Percentiles rank a stretch among this genome's conserved stretches.
Conservation (phyloP, 30 jellyfish, hydroid and myxozoan genomes). For the Aurelia sp. region DNA sequence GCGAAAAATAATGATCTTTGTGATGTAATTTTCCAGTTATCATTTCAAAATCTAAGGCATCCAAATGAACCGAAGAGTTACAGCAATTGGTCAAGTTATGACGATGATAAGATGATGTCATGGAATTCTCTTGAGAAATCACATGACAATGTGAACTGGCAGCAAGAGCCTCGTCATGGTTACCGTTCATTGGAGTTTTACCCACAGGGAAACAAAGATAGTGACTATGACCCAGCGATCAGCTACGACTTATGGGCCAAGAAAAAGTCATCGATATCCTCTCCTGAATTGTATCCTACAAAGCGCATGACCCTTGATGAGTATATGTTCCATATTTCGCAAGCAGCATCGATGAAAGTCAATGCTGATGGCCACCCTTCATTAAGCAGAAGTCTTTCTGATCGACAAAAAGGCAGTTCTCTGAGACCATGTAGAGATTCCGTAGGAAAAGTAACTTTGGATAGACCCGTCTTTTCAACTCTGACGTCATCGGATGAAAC, state of each 20-base stretch:
- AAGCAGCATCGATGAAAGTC: background rate
- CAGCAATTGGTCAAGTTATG: slow-evolving; percentile 52
- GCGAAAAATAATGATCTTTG: slow-evolving; percentile 24
- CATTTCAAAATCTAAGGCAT: slow-evolving; percentile 58
- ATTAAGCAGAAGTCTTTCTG: slow-evolving; percentile 35
- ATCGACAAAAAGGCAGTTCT: background rate
- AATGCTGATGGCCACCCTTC: background rate
- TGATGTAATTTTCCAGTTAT: slow-evolving; percentile 51
- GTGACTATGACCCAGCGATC: background rate
- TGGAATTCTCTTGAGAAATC: slow-evolving; percentile 16
- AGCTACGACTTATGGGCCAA: background rate
- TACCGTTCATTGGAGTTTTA: slow-evolving; percentile 28
- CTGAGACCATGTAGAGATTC: no score
- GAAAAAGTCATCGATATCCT: slow-evolving; percentile 26
- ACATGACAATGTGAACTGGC: background rate
- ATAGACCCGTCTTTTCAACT: slow-evolving; percentile 15
- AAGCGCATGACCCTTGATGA: background rate
- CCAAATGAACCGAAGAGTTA: slow-evolving; percentile 60
- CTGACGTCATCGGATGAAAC: slow-evolving; percentile 18
- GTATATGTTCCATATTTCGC: background rate
- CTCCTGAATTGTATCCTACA: slow-evolving; percentile 11
- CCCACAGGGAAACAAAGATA: background rate
- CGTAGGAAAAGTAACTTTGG: no score
- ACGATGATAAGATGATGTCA: background rate
- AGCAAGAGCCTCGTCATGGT: background rate